Evolutionary conservation across 2,888 invertebrate species (phyloP).

Genomic region (Sminthurinus aureus): DNA sequence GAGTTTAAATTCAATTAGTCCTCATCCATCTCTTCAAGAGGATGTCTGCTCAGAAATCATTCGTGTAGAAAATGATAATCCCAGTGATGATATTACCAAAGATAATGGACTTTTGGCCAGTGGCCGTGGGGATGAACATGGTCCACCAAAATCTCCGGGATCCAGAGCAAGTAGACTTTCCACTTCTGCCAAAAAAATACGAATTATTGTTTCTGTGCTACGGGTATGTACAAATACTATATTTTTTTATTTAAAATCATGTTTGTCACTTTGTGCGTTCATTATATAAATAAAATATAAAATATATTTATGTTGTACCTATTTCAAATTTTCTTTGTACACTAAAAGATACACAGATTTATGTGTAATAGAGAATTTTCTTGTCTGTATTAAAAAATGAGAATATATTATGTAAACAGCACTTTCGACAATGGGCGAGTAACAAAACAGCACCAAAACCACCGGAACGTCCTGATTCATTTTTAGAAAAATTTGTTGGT

Average conservation of each 20-base stretch:
- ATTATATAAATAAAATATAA: no score
- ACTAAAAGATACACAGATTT: no score
- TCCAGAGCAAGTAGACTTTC: not conserved
- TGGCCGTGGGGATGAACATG: not conserved
- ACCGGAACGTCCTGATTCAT: constrained; percentile 58
- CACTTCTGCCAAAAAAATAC: constrained; percentile 19
- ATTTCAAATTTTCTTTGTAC: no score
- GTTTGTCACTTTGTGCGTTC: no score
- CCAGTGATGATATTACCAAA: no score
- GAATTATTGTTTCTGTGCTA: constrained; percentile 33
- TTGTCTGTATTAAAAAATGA: not conserved
- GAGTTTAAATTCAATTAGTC: constrained; percentile 49
- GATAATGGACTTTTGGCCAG: no score
- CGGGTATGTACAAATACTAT: constrained; percentile 23
- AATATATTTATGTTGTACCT: no score
- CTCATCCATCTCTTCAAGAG: constrained; percentile 54
- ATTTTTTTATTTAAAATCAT: not conserved
- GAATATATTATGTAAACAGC: constrained; percentile 30
- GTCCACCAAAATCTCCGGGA: not conserved
- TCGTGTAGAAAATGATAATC: constrained; percentile 46
- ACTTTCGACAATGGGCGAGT: constrained; percentile 56
- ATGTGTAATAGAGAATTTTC: not conserved
- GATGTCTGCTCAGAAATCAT: constrained; percentile 57
- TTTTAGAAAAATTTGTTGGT: constrained; percentile 58
- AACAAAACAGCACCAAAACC: constrained; percentile 58